Conservation (phyloP, 2,797 vertebrate genomes). For the Geotrypetes seraphini region DNA sequence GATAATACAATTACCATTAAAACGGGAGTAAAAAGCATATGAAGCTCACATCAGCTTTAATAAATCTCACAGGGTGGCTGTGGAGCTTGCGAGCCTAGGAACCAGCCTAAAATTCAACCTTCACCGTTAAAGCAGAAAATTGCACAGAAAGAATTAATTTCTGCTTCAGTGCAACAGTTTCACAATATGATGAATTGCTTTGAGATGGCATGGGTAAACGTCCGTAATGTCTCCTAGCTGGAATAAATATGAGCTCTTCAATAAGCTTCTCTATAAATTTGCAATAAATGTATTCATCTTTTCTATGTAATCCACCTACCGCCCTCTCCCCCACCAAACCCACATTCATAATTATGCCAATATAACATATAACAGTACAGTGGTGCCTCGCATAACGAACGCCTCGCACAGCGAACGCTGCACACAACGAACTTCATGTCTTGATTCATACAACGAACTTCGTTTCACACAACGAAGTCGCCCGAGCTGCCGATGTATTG, state of each 20-base stretch:
- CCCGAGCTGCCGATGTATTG: no score
- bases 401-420: no score
- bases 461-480: no score
- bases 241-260: constrained; percentile 6
- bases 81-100: constrained; percentile 12
- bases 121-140: constrained; percentile 39
- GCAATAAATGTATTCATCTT: no score
- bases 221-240: not conserved
- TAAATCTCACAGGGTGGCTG: constrained; percentile 20
- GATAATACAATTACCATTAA: constrained; percentile 22
- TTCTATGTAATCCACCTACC: no score
- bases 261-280: constrained; percentile 14
- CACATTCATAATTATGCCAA: no score
- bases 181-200: constrained; percentile 18
- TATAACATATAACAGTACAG: no score
- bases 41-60: constrained; percentile 26
- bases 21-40: constrained; percentile 3
- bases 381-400: no score
- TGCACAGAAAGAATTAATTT: constrained; percentile 24
- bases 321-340: no score
- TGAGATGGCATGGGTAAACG: constrained; percentile 12
- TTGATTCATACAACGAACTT: no score
- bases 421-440: no score
- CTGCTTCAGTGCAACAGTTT: constrained; percentile 23
- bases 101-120: constrained; percentile 19